Conservation (phyloP, 2,888 invertebrate genomes). For the Cryptocephalus primarius region DNA sequence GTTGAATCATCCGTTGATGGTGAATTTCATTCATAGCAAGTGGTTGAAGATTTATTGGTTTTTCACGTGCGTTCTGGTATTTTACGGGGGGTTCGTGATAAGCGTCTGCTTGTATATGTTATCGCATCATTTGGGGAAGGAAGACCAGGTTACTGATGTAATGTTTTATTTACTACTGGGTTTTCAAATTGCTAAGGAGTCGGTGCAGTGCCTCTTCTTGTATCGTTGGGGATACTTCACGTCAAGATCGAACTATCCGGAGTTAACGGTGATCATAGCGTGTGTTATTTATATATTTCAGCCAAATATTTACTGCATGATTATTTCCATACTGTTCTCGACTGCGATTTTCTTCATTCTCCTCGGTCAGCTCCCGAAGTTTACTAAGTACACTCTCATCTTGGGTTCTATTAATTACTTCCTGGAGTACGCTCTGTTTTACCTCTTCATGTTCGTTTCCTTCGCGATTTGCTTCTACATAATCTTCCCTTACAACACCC, state of each 20-base stretch:
- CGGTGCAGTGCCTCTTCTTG: conserved; percentile 12
- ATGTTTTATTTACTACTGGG: conserved; percentile 8
- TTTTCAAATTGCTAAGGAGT: conserved; percentile 15
- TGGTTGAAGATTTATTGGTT: conserved; percentile 14
- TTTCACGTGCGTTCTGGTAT: conserved; percentile 13
- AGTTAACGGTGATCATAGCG: conserved; percentile 9
- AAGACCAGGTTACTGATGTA: conserved; percentile 1
- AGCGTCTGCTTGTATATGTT: conserved; percentile 16
- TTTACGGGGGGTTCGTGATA: conserved; percentile 12
- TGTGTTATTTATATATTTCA: conserved; percentile 7
- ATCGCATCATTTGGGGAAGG: conserved; percentile 5
- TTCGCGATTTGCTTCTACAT: conserved; percentile 22
- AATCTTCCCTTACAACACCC: conserved; percentile 9
- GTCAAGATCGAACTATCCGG: conserved; percentile 16
- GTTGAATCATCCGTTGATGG: conserved; percentile 15
- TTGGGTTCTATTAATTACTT: conserved; percentile 20
- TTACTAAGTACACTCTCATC: conserved; percentile 20
- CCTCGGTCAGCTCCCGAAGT: conserved; percentile 17
- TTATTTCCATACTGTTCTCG: conserved; percentile 14
- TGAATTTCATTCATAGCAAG: conserved; percentile 14
- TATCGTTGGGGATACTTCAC: conserved; percentile 13
- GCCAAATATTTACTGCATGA: conserved; percentile 13
- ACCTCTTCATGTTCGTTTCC: conserved; percentile 20
- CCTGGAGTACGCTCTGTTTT: conserved; percentile 19
- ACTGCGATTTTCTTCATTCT: conserved; percentile 15